Evolutionary conservation across 2,113 vertebrate genomes (phyloP).

Genomic region (Dasyornis broadbenti): DNA sequence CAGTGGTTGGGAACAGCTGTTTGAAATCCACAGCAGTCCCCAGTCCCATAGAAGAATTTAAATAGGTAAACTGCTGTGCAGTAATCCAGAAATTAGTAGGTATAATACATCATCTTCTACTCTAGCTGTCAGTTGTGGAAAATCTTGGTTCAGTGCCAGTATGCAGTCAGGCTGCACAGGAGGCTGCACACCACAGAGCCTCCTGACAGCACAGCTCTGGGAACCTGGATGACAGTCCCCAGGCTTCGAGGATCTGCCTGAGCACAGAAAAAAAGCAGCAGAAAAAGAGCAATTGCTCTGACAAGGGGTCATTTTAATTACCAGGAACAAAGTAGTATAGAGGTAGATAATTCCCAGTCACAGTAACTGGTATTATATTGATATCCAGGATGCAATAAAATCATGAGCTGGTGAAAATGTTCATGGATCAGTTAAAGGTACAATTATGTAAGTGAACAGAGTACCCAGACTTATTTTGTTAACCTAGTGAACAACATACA

Average conservation of each 20-base stretch:
- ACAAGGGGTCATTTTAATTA: background rate
- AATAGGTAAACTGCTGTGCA: conserved; percentile 8
- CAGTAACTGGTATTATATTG: background rate
- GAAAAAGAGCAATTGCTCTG: background rate
- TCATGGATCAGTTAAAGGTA: background rate
- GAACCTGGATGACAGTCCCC: background rate
- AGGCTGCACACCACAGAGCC: background rate
- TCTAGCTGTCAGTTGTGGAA: background rate
- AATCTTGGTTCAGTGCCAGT: background rate
- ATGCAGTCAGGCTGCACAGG: background rate
- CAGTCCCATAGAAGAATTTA: background rate
- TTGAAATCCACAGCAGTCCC: background rate
- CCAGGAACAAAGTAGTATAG: background rate
- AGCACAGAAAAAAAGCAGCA: background rate
- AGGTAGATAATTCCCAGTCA: background rate
- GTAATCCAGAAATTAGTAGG: conserved; percentile 6
- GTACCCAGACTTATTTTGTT: background rate
- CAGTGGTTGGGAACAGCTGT: background rate
- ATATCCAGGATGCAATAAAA: background rate
- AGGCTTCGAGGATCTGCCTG: background rate
- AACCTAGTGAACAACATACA: background rate
- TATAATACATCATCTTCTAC: background rate
- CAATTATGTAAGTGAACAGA: background rate
- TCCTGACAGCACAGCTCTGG: background rate
- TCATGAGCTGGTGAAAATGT: background rate